Percentiles rank a stretch among this genome's conserved stretches.
These are phyloP conservation scores for Proisotoma minuta DNA, from an alignment of 2,888 invertebrate species.

Conservation along the genomic window DNA sequence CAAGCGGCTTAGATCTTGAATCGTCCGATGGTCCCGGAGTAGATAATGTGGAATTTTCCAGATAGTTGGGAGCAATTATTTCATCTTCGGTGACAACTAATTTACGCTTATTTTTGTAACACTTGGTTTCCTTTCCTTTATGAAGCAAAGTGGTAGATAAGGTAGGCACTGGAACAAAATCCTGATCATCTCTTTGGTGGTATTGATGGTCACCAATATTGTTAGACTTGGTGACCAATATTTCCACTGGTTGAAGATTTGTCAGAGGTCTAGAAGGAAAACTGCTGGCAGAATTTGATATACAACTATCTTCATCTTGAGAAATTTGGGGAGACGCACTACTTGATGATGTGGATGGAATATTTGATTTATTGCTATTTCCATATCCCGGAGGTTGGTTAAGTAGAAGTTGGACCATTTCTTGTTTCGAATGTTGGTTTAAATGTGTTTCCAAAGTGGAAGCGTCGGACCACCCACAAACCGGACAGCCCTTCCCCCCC, in stretches of 20 bases:
- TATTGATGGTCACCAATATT: no score
- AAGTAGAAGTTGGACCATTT: conserved; percentile 34
- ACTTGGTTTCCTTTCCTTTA: background rate
- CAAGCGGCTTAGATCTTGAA: background rate
- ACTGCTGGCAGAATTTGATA: no score
- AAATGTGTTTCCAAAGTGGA: conserved; percentile 29
- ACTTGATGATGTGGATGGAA: no score
- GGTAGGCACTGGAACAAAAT: background rate
- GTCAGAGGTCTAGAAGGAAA: background rate
- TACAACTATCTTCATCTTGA: no score
- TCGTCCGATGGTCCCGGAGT: background rate
- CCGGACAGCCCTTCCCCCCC: conserved; percentile 36
- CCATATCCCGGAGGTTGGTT: no score
- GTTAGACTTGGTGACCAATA: background rate
- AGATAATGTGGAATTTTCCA: background rate
- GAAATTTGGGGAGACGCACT: no score
- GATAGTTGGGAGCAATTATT: background rate
- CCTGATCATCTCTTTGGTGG: no score
- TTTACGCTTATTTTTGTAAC: no score
- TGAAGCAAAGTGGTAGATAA: background rate
- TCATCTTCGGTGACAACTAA: background rate
- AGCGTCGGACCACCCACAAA: conserved; percentile 29
- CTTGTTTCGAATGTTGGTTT: conserved; percentile 36
- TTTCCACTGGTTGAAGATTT: background rate
- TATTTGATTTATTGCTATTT: no score